phyloP scores from a whole-genome alignment of 2,113 vertebrate genomes.

The Chrysochloris asiatica region DNA sequence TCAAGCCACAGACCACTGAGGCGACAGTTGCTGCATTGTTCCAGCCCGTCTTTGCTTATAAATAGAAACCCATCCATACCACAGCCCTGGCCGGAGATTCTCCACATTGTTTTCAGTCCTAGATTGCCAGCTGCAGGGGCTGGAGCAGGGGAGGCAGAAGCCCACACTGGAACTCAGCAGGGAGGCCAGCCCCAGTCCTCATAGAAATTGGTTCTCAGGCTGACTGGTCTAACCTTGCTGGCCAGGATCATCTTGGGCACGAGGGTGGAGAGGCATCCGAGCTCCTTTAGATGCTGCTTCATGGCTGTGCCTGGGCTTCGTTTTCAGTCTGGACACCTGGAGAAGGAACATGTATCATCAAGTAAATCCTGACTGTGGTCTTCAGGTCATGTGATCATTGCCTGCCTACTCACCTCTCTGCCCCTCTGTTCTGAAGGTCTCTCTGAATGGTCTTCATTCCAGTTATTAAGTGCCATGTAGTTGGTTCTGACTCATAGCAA shows the following conservation, averaged over 20 bases:
- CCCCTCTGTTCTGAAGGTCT: neutral
- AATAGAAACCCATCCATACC: constrained; percentile 60
- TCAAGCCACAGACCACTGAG: neutral
- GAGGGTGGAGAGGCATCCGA: neutral
- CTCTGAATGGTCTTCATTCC: too few species aligned
- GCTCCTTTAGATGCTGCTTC: neutral
- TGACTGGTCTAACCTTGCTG: too few species aligned
- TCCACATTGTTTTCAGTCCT: constrained; percentile 30
- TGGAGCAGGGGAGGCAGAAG: neutral
- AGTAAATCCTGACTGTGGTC: accelerated
- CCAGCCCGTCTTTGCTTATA: constrained; percentile 41
- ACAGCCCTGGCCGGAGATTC: constrained; percentile 54
- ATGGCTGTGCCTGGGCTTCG: neutral
- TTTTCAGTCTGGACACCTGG: neutral
- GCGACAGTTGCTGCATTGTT: neutral
- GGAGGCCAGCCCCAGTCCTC: accelerated
- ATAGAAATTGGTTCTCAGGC: neutral
- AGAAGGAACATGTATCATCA: neutral
- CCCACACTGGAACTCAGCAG: accelerated
- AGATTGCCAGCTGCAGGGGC: neutral
- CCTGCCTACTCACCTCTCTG: accelerated
- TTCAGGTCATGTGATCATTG: neutral
- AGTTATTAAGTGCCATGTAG: too few species aligned
- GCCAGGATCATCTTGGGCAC: too few species aligned
- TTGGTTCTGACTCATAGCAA: too few species aligned